A percentile compares a stretch with the other conserved stretches of the same genome.
Conservation (phyloP, 2,113 vertebrate species). For the Tychaedon coryphoeus region DNA sequence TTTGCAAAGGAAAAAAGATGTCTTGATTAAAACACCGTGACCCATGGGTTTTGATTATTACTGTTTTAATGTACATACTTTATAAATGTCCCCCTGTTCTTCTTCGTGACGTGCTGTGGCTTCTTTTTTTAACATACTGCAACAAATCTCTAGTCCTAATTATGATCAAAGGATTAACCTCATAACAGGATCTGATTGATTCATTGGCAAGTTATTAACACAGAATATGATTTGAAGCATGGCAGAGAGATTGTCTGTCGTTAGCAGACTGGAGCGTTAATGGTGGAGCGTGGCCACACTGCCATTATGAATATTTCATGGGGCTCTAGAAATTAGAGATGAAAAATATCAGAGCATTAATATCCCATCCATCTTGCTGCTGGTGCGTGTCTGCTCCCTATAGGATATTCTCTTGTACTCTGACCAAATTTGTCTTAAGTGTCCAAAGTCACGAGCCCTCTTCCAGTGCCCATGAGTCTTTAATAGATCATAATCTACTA, state of each 20-base stretch:
- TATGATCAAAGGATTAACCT: conserved; percentile 32
- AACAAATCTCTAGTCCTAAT: background rate
- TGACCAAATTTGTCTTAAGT: background rate
- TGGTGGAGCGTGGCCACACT: background rate
- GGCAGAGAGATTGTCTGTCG: background rate
- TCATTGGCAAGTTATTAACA: conserved; percentile 45
- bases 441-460: background rate
- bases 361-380: conserved; percentile 21
- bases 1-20: background rate
- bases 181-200: conserved; percentile 5
- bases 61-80: background rate
- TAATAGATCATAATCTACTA: background rate
- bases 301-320: conserved; percentile 46
- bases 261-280: conserved; percentile 2
- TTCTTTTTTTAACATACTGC: background rate
- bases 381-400: background rate
- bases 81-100: background rate
- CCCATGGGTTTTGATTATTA: background rate
- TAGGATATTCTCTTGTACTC: background rate
- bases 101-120: background rate
- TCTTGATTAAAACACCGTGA: background rate
- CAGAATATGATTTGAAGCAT: background rate
- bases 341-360: conserved; percentile 18
- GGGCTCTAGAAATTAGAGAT: background rate
- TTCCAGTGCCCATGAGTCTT: background rate